These are phyloP conservation scores for Aricia agestis DNA, from an alignment of 1,140 invertebrate species.

Conservation along the genomic window DNA sequence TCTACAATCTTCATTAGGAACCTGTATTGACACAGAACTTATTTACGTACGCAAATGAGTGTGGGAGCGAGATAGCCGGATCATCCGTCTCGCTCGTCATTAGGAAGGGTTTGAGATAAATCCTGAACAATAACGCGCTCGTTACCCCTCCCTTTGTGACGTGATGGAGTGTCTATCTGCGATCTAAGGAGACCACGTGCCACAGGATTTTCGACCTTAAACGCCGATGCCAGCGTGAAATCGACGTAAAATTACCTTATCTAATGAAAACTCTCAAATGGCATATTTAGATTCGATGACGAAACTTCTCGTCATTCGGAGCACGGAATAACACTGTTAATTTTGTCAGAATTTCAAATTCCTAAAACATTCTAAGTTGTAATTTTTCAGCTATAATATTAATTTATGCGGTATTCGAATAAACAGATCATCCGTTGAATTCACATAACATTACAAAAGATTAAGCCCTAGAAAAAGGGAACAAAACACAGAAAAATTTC, in stretches of 20 bases:
- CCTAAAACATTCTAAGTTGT: no score
- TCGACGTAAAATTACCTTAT: not conserved
- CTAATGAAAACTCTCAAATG: not conserved
- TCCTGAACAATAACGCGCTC: conserved; percentile 11
- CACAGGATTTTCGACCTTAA: not conserved
- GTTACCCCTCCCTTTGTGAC: not conserved
- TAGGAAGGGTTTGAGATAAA: conserved; percentile 10
- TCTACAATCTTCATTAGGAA: not conserved
- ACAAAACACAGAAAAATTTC: no score
- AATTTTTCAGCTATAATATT: no score
- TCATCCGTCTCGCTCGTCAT: conserved; percentile 1
- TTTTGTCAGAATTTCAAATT: no score
- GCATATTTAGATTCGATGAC: no score
- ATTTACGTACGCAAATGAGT: not conserved
- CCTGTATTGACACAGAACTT: not conserved
- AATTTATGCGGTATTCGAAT: no score
- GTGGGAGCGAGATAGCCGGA: not conserved
- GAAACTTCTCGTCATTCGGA: no score
- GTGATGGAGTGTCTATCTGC: conserved; percentile 7
- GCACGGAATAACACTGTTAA: no score
- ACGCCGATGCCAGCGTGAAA: not conserved
- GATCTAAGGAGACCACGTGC: not conserved
- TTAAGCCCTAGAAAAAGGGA: no score
- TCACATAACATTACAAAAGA: no score
- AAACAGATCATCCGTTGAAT: no score